These are phyloP conservation scores for Furcifer pardalis DNA, from an alignment of 2,797 vertebrate genomes.

Conservation along the genomic window DNA sequence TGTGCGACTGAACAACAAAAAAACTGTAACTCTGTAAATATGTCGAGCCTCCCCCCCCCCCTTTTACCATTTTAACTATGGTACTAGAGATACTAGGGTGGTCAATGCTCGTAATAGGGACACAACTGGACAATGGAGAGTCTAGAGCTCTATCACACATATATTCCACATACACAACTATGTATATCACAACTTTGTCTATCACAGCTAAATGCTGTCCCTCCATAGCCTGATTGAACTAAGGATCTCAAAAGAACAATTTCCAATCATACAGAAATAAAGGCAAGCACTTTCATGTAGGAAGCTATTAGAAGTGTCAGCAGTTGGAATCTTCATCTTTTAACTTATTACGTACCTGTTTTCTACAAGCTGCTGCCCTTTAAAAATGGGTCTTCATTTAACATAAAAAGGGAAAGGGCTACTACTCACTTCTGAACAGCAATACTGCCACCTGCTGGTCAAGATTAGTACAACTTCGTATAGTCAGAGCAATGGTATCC, in stretches of 20 bases:
- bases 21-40: no score
- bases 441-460: constrained; percentile 51
- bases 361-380: no score
- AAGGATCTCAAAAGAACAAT: background rate
- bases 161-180: no score
- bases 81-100: background rate
- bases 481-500: no score
- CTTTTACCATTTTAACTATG: no score
- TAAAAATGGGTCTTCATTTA: background rate
- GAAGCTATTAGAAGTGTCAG: background rate
- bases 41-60: no score
- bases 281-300: background rate
- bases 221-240: background rate
- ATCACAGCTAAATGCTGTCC: background rate
- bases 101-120: background rate
- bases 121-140: background rate
- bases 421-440: background rate
- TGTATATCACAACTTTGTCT: no score
- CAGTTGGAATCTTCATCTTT: background rate
- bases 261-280: no score
- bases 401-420: background rate
- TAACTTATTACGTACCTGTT: background rate
- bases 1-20: no score
- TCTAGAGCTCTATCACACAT: background rate
- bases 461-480: background rate